These are phyloP conservation scores for Clusia tigrina DNA, from an alignment of 2,888 invertebrate genomes.

Conservation along the genomic window DNA sequence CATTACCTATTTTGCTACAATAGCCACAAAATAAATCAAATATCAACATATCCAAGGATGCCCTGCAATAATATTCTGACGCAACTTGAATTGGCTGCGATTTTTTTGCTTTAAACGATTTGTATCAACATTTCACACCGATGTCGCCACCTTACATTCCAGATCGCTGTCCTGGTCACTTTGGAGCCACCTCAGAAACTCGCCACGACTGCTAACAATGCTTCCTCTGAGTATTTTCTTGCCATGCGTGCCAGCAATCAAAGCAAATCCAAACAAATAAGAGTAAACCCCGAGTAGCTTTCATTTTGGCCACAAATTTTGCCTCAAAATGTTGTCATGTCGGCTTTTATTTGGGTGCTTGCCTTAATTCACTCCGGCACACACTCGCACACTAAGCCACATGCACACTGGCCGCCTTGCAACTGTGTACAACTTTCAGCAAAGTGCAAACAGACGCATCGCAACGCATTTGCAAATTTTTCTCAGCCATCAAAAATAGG, in stretches of 20 bases:
- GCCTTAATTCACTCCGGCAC: not conserved
- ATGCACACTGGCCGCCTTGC: not conserved
- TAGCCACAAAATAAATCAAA: too few relatives aligned
- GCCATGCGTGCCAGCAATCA: not conserved
- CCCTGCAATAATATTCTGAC: too few relatives aligned
- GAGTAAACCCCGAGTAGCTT: not conserved
- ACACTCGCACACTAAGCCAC: not conserved
- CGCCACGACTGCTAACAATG: too few relatives aligned
- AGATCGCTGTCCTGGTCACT: not conserved
- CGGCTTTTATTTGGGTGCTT: constrained; percentile 36
- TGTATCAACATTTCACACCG: not conserved
- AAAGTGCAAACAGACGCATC: not conserved
- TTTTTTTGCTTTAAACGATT: too few relatives aligned
- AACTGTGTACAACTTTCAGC: not conserved
- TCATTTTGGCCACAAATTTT: constrained; percentile 42
- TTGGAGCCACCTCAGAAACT: not conserved
- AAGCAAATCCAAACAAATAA: constrained; percentile 1
- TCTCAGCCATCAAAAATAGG: not conserved
- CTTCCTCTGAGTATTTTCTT: too few relatives aligned
- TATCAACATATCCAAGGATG: too few relatives aligned
- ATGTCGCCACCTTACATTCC: not conserved
- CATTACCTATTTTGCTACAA: too few relatives aligned
- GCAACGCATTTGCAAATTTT: too few relatives aligned
- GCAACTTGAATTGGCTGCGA: too few relatives aligned
- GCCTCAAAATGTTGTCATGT: constrained; percentile 43